These are phyloP conservation scores for human (Homo sapiens) DNA, from an alignment of 2,113 vertebrate genomes.

Conservation along the genomic window DNA sequence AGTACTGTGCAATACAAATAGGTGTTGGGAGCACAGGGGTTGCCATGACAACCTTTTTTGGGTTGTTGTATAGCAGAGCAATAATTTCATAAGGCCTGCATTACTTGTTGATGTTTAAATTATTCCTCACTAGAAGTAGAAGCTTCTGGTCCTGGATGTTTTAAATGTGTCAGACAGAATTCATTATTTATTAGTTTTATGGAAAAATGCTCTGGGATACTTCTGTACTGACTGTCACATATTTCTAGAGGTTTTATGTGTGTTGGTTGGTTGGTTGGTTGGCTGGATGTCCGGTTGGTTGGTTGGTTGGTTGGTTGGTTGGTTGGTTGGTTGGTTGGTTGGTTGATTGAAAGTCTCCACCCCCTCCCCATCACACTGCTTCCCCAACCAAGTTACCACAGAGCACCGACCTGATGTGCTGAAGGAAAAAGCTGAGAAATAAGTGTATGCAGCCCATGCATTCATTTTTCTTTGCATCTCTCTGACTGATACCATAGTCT, in stretches of 20 bases:
- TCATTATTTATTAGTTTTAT: not conserved
- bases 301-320: no score
- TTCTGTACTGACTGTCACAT: not conserved
- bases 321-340: not conserved
- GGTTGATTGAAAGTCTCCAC: not conserved
- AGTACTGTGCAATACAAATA: conserved; percentile 48
- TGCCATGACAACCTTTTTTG: conserved; percentile 80
- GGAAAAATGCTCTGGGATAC: not conserved
- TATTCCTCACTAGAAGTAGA: conserved; percentile 76
- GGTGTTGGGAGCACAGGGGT: conserved; percentile 55
- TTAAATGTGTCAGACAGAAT: not conserved
- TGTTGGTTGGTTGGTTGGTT: not conserved
- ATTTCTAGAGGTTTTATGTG: not conserved
- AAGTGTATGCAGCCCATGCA: not conserved
- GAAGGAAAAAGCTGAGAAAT: not conserved
- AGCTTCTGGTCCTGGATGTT: conserved; percentile 50
- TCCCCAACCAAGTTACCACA: not conserved
- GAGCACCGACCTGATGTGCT: not conserved
- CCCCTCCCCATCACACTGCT: no score
- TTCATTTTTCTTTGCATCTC: not conserved
- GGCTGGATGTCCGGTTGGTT: not conserved
- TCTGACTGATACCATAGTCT: not conserved
- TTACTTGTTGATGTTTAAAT: conserved; percentile 83
- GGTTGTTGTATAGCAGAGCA: conserved; percentile 75
- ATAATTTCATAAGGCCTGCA: conserved; percentile 78